Base-by-base conservation (phyloP, 2,113 vertebrate genomes). In the Pollachius pollachius region DNA sequence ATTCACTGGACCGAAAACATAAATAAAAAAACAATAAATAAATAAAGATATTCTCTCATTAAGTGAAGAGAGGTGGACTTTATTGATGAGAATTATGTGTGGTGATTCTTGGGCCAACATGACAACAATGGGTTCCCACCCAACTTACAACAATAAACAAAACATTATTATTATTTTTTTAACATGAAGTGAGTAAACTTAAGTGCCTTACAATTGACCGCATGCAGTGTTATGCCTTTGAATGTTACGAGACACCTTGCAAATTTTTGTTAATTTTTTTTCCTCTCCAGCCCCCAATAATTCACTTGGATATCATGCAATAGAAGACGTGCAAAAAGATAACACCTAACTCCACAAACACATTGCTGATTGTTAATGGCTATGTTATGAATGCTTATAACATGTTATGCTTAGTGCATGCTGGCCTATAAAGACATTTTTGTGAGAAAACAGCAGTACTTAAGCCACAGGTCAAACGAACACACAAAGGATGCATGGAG, bases 301-400 rank as follows among this genome's bases (percentile, higher is more conserved):
- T 91, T 89, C 88, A 89, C 85, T 91, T 92, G 88, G 92, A 93
- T 92, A 91, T 89, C 92, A 93, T 93, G 92, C 92, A 93, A 92
- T 92, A 93, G 90, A 92, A 90, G 91, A 92, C 92, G 90, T 93
- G 92, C 92, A 92, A 93, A 93, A 91, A 91, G 91, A 93, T 90
- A 92, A 93, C 91, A 92, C 87, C 92, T 89, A 92, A 91, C 90
- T 93, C 88, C 92, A 93, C 91, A 82, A 92, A 92, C 92, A 92
- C 90, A 89, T 90, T 92, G 88, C 88, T 85, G 89, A 91, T 88
- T 89, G 89, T 93, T 91, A 92, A 93, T 90, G 91, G 86, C 81
- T 90, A 89, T 91, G 89, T 91, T 90, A 92, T 92, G 92, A 89
- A 90, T 91, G 89, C 92, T 90, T 91, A 92, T 92, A 91, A 92